phyloP scores from a whole-genome alignment of 2,113 vertebrate genomes.

The Raphicerus campestris region DNA sequence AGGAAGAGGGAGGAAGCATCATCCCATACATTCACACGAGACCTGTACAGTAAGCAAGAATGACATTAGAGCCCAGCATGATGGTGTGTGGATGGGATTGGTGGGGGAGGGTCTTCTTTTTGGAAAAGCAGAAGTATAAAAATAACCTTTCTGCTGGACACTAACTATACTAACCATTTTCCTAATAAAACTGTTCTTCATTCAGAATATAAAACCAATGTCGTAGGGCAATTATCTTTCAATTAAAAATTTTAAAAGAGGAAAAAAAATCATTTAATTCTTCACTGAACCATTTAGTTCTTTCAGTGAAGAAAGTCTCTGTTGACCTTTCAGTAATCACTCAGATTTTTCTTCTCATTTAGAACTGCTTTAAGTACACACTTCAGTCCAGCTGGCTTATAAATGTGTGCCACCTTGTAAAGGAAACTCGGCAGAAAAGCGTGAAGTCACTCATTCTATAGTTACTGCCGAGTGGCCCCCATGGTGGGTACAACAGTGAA shows the following conservation, averaged over 20 bases:
- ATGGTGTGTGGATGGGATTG: background rate
- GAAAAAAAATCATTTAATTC: background rate
- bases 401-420: background rate
- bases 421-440: background rate
- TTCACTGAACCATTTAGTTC: background rate
- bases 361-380: background rate
- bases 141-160: constrained; percentile 13
- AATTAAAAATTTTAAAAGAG: background rate
- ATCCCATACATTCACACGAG: background rate
- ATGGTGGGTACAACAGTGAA: background rate
- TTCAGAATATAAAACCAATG: background rate
- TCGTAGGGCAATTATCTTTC: background rate
- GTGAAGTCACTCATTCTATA: background rate
- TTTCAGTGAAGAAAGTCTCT: background rate
- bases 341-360: background rate
- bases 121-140: constrained; percentile 5
- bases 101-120: background rate
- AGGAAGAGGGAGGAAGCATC: background rate
- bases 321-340: background rate
- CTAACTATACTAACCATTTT: constrained; percentile 58
- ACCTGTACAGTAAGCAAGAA: background rate
- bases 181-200: constrained; percentile 34
- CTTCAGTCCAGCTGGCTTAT: background rate
- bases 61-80: constrained; percentile 13
- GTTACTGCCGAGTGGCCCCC: background rate